Conservation (phyloP, 2,797 vertebrate species). For the Platyrinchus mystaceus region DNA sequence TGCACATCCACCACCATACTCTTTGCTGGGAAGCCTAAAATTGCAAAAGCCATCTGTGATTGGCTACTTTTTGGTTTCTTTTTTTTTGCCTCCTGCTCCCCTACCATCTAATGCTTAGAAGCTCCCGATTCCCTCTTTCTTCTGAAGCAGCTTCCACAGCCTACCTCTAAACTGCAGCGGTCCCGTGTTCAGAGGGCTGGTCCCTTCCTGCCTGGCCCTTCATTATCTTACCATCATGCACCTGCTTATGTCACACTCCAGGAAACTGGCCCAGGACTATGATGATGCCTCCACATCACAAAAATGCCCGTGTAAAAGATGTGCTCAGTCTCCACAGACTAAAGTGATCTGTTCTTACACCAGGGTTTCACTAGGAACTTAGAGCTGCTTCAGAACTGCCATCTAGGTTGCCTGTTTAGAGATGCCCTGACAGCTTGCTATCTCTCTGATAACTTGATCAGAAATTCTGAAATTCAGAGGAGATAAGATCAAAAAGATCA, state of each 20-base stretch:
- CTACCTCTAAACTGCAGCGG: background rate
- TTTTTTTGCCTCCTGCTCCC: too few relatives aligned
- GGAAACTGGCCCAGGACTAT: background rate
- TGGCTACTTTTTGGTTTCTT: background rate
- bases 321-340: background rate
- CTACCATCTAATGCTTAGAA: background rate
- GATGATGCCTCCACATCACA: background rate
- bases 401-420: background rate
- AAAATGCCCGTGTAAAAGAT: background rate
- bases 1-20: background rate
- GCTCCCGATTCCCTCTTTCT: background rate
- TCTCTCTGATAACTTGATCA: background rate
- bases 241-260: background rate
- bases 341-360: background rate
- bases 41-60: background rate
- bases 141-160: background rate
- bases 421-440: background rate
- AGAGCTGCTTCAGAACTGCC: background rate
- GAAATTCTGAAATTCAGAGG: background rate
- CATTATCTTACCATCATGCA: background rate
- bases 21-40: background rate
- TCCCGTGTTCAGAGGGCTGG: fast-evolving
- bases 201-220: background rate
- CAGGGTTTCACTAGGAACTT: background rate
- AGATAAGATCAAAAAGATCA: background rate